phyloP scores from a whole-genome alignment of 2,797 vertebrate species.

The Gorsachius magnificus region DNA sequence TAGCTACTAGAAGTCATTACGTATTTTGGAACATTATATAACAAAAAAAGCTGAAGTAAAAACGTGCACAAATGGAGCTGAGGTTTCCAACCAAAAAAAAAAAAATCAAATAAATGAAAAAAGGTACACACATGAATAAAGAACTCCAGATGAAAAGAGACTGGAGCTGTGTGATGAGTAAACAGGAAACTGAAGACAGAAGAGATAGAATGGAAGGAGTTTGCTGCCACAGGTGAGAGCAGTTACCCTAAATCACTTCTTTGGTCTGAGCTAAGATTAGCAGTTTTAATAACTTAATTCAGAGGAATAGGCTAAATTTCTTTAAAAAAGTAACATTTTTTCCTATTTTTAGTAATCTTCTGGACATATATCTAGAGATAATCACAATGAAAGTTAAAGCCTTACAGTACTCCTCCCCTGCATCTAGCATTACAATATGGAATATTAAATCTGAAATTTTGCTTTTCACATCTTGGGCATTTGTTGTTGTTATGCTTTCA shows the following conservation, averaged over 20 bases:
- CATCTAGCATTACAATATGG: neutral
- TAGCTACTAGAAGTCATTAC: neutral
- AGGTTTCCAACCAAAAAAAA: neutral
- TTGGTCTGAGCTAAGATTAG: neutral
- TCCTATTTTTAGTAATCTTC: neutral
- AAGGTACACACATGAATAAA: neutral
- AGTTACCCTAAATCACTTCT: neutral
- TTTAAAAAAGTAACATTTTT: neutral
- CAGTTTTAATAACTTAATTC: neutral
- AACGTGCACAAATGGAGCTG: neutral
- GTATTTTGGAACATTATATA: neutral
- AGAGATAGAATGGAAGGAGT: neutral
- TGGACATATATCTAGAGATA: neutral
- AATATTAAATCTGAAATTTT: neutral
- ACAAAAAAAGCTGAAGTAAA: neutral
- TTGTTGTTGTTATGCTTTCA: neutral
- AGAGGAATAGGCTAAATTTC: neutral
- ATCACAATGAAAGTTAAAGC: neutral
- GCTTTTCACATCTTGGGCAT: neutral
- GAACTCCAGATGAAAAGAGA: neutral
- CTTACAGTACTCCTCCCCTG: neutral
- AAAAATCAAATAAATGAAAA: neutral
- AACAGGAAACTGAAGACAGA: slow-evolving; percentile 21
- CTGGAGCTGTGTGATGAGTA: neutral
- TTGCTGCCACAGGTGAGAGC: neutral